These are phyloP conservation scores for Bactericera cockerelli DNA, from an alignment of 1,140 invertebrate genomes.

Conservation along the genomic window DNA sequence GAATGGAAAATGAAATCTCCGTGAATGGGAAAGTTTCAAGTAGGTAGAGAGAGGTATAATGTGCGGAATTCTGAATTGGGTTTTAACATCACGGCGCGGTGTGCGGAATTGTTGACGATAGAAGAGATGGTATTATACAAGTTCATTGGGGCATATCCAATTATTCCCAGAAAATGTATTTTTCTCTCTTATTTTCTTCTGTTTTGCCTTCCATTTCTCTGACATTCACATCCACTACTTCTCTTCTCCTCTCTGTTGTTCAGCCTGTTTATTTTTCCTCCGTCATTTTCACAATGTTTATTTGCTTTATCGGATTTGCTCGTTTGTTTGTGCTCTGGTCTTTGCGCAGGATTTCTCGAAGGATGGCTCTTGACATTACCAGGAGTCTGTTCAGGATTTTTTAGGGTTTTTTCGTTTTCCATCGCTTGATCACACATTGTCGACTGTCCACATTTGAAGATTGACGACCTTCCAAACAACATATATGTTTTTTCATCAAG, in stretches of 20 bases:
- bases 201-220: background rate
- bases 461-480: no score
- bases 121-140: constrained; percentile 9
- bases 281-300: no score
- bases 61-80: background rate
- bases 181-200: background rate
- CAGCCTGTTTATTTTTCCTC: background rate
- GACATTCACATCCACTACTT: background rate
- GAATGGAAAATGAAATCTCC: background rate
- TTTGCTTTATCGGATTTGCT: no score
- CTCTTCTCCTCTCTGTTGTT: background rate
- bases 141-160: constrained; percentile 6
- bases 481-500: no score
- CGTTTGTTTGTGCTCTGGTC: no score
- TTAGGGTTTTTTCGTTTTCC: no score
- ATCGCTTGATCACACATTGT: no score
- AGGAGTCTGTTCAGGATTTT: no score
- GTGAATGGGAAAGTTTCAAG: constrained; percentile 3
- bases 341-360: no score
- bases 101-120: no score
- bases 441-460: no score
- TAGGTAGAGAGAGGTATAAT: background rate
- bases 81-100: background rate
- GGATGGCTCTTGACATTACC: no score
- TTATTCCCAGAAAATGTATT: constrained; percentile 3